Evolutionary conservation across 2,113 vertebrate genomes (phyloP).

Genomic region (Caretta caretta): DNA sequence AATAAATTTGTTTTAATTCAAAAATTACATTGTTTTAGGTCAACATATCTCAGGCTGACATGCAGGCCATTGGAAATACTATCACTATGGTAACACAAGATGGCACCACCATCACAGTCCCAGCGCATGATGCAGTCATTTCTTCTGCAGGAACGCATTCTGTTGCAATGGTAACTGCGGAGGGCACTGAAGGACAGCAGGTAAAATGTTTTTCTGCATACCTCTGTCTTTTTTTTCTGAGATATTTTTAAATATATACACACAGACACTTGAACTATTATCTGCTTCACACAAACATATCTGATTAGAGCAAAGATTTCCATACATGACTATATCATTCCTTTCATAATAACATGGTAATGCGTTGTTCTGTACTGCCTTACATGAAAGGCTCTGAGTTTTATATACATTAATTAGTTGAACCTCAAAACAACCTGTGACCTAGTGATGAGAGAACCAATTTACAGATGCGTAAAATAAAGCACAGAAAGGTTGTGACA

Average conservation of each 20-base stretch:
- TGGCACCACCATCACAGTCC: constrained; percentile 97
- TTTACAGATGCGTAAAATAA: background rate
- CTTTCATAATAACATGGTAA: background rate
- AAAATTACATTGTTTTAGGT: constrained; percentile 83
- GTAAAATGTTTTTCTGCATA: constrained; percentile 66
- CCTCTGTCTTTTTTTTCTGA: rapidly evolving
- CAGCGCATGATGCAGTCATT: constrained; percentile 92
- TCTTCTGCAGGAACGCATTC: constrained; percentile 90
- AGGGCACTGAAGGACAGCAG: constrained; percentile 93
- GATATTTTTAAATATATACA: background rate
- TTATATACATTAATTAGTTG: background rate
- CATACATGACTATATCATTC: background rate
- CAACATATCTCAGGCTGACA: constrained; percentile 94
- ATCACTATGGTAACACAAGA: constrained; percentile 99
- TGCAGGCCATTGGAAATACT: constrained; percentile 94
- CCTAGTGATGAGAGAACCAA: background rate
- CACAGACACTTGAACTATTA: background rate
- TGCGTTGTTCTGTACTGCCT: background rate
- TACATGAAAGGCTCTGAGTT: background rate
- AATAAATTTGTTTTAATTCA: background rate
- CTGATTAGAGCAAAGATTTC: background rate
- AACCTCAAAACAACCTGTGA: background rate
- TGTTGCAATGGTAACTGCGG: constrained; percentile 95
- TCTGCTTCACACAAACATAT: rapidly evolving
- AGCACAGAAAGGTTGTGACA: background rate